phyloP scores from a whole-genome alignment of 2,113 vertebrate genomes.

The Elephantulus edwardii region DNA sequence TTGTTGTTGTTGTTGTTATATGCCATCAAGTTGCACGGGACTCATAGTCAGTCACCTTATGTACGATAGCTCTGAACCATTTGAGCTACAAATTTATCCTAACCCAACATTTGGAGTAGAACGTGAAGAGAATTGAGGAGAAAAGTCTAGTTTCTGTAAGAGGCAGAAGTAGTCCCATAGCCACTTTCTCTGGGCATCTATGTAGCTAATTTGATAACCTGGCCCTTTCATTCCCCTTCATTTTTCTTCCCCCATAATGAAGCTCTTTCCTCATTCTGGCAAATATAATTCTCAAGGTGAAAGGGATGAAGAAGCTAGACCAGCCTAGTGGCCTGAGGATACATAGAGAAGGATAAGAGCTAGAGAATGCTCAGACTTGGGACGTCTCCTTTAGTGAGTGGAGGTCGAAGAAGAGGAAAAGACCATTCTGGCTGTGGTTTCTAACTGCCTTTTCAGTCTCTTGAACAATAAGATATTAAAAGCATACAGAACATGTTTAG shows the following conservation, averaged over 20 bases:
- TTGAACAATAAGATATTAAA: neutral
- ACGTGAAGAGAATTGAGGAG: neutral
- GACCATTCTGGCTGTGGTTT: too few species aligned
- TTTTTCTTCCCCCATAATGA: too few species aligned
- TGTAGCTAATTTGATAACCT: rapidly evolving
- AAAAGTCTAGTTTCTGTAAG: rapidly evolving
- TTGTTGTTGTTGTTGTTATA: too few species aligned
- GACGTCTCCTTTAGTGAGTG: rapidly evolving
- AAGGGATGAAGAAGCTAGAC: neutral
- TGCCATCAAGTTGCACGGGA: too few species aligned
- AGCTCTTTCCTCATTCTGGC: neutral
- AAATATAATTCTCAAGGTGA: too few species aligned
- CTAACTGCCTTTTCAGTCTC: neutral
- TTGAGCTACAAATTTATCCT: too few species aligned
- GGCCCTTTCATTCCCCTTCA: neutral
- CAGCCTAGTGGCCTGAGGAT: neutral
- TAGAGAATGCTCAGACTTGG: neutral
- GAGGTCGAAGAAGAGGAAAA: neutral
- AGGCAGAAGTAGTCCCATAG: rapidly evolving
- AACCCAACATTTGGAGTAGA: neutral
- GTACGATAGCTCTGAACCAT: too few species aligned
- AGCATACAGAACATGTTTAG: too few species aligned
- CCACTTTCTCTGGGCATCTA: rapidly evolving
- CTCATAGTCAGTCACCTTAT: too few species aligned
- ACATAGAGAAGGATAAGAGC: neutral